These are phyloP conservation scores for Apodemus speciosus DNA, from an alignment of 2,113 vertebrate genomes.

Conservation along the genomic window DNA sequence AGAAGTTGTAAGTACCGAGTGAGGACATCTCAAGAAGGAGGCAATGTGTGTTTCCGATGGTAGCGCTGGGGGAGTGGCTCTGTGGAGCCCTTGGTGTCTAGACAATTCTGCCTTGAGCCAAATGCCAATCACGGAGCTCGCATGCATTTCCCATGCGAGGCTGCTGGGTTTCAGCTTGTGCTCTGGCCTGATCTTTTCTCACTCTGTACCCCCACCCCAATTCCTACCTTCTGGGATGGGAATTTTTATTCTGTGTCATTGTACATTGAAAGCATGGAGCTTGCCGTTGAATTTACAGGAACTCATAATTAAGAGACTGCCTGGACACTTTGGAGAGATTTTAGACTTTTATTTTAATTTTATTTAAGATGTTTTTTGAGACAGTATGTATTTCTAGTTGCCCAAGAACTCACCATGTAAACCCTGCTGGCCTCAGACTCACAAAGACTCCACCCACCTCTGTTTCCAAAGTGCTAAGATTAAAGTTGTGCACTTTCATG, in stretches of 20 bases:
- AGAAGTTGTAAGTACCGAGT: background rate
- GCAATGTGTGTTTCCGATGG: background rate
- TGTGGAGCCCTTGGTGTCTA: too few relatives aligned
- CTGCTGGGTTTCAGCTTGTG: background rate
- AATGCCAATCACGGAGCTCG: background rate
- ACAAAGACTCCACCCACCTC: background rate
- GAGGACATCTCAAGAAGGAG: background rate
- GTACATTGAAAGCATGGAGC: background rate
- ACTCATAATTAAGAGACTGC: background rate
- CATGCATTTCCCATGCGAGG: background rate
- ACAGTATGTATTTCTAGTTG: background rate
- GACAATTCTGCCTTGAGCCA: too few relatives aligned
- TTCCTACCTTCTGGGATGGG: background rate
- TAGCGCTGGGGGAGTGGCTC: background rate
- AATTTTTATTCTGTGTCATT: background rate
- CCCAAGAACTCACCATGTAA: background rate
- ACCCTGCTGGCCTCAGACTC: too few relatives aligned
- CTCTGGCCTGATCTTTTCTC: background rate
- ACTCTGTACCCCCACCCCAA: background rate
- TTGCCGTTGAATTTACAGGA: background rate
- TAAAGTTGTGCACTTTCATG: background rate
- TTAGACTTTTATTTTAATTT: background rate
- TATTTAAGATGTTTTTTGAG: background rate
- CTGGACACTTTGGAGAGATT: background rate
- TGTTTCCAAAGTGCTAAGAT: background rate